Evolutionary conservation across 1,140 invertebrate species (phyloP), one percentile per base, ranked within the genome.

Genomic region (Sitophilus oryzae): DNA sequence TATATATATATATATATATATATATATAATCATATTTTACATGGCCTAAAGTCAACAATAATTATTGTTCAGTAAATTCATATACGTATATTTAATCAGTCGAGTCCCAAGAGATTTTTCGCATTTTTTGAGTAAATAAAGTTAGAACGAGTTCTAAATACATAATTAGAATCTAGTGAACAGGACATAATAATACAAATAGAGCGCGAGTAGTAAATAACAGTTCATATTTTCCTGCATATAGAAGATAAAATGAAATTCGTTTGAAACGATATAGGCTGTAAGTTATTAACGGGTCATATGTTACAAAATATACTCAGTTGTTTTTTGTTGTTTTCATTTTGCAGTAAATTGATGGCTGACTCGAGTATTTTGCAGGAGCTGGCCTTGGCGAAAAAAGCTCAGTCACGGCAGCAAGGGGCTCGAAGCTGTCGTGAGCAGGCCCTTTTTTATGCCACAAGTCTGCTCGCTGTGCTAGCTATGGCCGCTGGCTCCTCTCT

Each of bases 401-500:
- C 50, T 36, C 57, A 56, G 20, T 36, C 46, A 30, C 51, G 56
- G 53, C 54, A 45, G 18, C 77, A 80, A 65, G 78, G 79, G 56
- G 73, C 77, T 43, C 76, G 83, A 61, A 82, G 84, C 65, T 87
- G 84, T 72, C 81, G 86, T 58, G 85, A 89, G 71, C 80, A 82
- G 70, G 77, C 83, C 55, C 81, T 84, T 55, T 85, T 89, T 66
- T 90, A 89, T 73, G 82, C 84, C 51, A 90, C 88, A 45, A 85
- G 86, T 43, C 79, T 85, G 55, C 75, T 91, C 54, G 87, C 84
- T 36, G 79, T 89, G 63, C 78, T 87, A 45, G 82, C 89, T 35
- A 85, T 89, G 58, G 85, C 85, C 42, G 86, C 88, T 30, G 86
- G 86, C 34, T 87, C 88, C 20, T 87, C 88, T 2, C 76, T 93